A percentile compares a stretch with the other conserved stretches of the same genome.
phyloP scores from a whole-genome alignment of 2,113 vertebrate genomes.

The Actinemys pallida region DNA sequence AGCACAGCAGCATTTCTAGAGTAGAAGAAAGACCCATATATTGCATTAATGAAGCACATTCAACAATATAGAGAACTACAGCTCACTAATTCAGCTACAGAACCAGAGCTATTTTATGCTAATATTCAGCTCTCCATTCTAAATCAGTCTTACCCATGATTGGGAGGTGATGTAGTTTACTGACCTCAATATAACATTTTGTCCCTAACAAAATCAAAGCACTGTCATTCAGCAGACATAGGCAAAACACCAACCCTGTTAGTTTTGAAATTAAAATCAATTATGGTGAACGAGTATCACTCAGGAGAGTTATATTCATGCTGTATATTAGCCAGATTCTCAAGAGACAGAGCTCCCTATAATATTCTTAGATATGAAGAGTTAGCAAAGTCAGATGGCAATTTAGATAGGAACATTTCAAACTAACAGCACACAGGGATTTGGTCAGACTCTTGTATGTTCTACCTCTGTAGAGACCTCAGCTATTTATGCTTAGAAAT shows the following conservation, averaged over 20 bases:
- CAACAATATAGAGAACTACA: neutral
- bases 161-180: neutral
- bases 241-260: neutral
- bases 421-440: no score
- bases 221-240: neutral
- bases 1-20: neutral
- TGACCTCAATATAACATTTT: neutral
- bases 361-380: neutral
- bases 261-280: neutral
- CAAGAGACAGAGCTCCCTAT: neutral
- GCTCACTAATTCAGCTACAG: neutral
- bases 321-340: neutral
- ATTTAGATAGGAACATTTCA: neutral
- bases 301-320: neutral
- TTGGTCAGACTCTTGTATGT: neutral
- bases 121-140: neutral
- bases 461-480: neutral
- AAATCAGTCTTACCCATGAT: neutral
- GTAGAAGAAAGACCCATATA: neutral
- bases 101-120: neutral
- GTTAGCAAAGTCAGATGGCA: neutral
- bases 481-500: neutral
- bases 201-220: neutral
- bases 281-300: neutral
- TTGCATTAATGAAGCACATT: neutral